phyloP scores from a whole-genome alignment of 2,888 invertebrate genomes.

The Drosophila kambysellisi region DNA sequence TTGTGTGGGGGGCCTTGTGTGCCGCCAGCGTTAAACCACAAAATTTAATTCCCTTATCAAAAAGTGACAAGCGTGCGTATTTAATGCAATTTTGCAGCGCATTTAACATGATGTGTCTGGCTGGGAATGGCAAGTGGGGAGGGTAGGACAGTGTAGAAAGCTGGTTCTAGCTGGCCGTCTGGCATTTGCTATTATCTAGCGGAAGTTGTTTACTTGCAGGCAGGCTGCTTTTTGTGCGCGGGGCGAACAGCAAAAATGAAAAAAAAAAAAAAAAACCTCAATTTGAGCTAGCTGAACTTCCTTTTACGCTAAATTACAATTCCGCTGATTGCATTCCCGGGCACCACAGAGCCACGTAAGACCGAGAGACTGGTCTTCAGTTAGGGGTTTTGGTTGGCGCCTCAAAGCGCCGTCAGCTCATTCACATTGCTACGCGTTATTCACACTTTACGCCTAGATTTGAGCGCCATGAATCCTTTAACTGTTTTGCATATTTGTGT shows the following conservation, averaged over 20 bases:
- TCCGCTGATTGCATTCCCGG: constrained; percentile 83
- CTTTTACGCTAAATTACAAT: constrained; percentile 84
- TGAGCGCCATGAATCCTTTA: constrained; percentile 76
- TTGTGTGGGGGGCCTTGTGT: constrained; percentile 37
- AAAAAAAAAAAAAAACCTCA: constrained; percentile 50
- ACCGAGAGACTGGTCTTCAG: constrained; percentile 20
- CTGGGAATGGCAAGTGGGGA: constrained; percentile 8
- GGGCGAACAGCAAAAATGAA: constrained; percentile 18
- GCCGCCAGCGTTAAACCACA: constrained; percentile 82
- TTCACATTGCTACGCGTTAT: constrained; percentile 74
- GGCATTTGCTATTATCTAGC: constrained; percentile 71
- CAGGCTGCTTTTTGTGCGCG: constrained; percentile 46
- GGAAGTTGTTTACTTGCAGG: constrained; percentile 76
- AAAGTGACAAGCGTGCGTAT: constrained; percentile 85
- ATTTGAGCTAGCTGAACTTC: constrained; percentile 73
- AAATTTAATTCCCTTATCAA: constrained; percentile 85
- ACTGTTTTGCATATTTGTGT: constrained; percentile 80
- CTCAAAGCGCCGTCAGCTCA: constrained; percentile 71
- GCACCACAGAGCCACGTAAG: constrained; percentile 20
- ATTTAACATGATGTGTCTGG: constrained; percentile 81
- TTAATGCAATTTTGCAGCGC: constrained; percentile 85
- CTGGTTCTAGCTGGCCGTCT: constrained; percentile 40
- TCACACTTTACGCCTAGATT: constrained; percentile 82
- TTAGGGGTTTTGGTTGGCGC: constrained; percentile 8
- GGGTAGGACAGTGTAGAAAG: neutral